Evolutionary conservation across 2,113 vertebrate genomes (phyloP), one percentile per base, ranked within the genome.

Genomic region (Eurypyga helias): DNA sequence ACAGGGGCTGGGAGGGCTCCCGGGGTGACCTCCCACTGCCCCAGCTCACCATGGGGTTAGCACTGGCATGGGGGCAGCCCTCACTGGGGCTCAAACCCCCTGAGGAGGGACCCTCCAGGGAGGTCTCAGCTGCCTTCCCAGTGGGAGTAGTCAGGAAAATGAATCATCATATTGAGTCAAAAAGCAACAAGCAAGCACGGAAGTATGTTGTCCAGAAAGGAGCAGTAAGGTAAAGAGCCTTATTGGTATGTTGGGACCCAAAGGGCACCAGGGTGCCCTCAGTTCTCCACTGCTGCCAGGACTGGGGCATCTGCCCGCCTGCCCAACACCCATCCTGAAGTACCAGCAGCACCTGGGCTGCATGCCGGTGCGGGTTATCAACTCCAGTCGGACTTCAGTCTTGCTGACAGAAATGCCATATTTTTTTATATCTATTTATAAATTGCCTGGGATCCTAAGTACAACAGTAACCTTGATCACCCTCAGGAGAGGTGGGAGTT

Each of bases 331-430:
- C 80, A 49, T 81, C 48, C 67, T 26, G 55, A 9, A 61, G 75
- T 57, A 57, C 60, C 54, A n/a, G 69, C 73, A 78, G 52, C 10
- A 17, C n/a, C 78, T 1, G 0, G 36, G 64, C 66, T 38, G 4
- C 0, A 0, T 0, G 1, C 78, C 4, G 9, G 6, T 10, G 69
- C 7, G 11, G 66, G 33, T 34, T 51, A 25, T 11, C 1, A 11
- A 11, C 43, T 51, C 52, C 60, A 23, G 24, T 2, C 65, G 78
- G 43, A 52, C 70, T 65, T 57, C 0, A 5, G 31, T 14, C 41
- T 41, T 64, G 73, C 65, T 91, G 66, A 48, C 84, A 79, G 77
- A 58, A 89, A 86, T 67, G 79, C 69, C 67, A 15, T 71, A 38
- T 31, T 83, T 87, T 41, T 92, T 86, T 61, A 36, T 65, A 91